Conservation (phyloP, 2,113 vertebrate genomes). For the Suncus etruscus region DNA sequence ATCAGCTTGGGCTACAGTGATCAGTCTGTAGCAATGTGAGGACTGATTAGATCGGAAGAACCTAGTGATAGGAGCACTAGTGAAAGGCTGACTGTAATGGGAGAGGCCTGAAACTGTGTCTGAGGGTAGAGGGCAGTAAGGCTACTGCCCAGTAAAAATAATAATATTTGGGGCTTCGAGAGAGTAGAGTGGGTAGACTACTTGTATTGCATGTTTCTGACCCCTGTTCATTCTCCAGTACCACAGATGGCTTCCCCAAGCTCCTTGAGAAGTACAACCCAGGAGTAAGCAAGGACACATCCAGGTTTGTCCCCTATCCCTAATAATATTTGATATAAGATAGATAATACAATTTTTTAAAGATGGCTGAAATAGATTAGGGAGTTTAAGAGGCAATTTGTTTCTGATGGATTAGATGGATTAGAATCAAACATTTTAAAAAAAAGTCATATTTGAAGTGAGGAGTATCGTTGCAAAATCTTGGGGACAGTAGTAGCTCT, state of each 20-base stretch:
- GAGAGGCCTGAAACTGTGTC: neutral
- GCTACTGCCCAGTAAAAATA: neutral
- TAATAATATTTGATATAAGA: neutral
- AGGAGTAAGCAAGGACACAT: too few species aligned
- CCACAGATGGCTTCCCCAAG: too few species aligned
- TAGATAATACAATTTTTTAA: neutral
- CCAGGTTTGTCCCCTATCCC: too few species aligned
- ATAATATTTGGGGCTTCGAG: neutral
- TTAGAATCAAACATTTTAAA: neutral
- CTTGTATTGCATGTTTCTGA: too few species aligned
- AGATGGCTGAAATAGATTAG: slow-evolving; percentile 2
- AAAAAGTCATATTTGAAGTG: neutral
- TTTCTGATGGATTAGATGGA: neutral
- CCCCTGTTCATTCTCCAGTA: too few species aligned
- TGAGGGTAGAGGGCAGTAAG: neutral
- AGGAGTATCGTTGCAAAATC: too few species aligned
- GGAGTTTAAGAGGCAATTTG: neutral
- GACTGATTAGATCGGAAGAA: neutral
- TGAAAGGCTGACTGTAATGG: neutral
- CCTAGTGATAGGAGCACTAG: neutral
- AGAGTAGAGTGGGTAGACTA: neutral
- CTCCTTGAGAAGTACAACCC: too few species aligned
- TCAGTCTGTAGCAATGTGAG: neutral
- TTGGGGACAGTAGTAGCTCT: too few species aligned
- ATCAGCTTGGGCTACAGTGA: neutral